Evolutionary conservation across 2,113 vertebrate genomes (phyloP).

Genomic region (Myiopsitta monachus): DNA sequence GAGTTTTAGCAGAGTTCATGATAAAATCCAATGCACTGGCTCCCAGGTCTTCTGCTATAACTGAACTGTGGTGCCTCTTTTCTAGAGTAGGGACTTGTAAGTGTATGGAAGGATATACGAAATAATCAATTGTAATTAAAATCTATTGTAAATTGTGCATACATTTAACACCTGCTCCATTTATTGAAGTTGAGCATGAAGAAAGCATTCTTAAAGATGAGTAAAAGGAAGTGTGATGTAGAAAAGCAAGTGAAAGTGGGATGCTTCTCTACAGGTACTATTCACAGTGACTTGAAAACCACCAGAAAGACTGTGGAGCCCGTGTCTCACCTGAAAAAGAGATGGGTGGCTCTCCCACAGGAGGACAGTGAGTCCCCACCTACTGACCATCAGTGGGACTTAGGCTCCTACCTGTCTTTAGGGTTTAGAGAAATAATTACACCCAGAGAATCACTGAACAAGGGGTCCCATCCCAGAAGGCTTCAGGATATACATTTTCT

Average conservation of each 20-base stretch:
- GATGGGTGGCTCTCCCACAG: background rate
- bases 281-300: slow-evolving; percentile 8
- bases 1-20: background rate
- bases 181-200: background rate
- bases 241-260: background rate
- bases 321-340: background rate
- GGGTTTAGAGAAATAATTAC: background rate
- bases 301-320: background rate
- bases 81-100: background rate
- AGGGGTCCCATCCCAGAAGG: background rate
- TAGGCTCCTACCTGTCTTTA: background rate
- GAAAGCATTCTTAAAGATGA: background rate
- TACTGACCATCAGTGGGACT: background rate
- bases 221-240: background rate
- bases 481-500: background rate
- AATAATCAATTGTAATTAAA: background rate
- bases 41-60: background rate
- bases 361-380: background rate
- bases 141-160: background rate
- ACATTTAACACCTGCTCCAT: background rate
- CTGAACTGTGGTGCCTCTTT: background rate
- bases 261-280: background rate
- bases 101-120: background rate
- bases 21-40: background rate
- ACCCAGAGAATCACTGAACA: background rate